Evolutionary conservation across 1,140 invertebrate species (phyloP).

Genomic region (Matsumurasca onukii): DNA sequence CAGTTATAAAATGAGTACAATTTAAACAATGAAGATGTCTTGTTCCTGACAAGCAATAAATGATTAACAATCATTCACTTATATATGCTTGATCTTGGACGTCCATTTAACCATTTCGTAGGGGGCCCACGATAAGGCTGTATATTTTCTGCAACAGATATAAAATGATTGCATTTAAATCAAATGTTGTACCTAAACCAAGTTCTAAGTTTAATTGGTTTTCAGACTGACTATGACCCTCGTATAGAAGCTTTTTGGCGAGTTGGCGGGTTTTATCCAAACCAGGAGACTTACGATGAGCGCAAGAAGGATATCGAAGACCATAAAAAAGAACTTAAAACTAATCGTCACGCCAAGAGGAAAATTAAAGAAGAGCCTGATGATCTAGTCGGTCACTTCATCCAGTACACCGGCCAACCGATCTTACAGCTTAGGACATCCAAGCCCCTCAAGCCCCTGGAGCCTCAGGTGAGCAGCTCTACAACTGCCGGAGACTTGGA

Average conservation of each 20-base stretch:
- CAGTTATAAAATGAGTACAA: too few species aligned
- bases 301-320: slow-evolving; percentile 35
- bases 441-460: slow-evolving; percentile 61
- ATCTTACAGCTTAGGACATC: slow-evolving; percentile 62
- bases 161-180: too few species aligned
- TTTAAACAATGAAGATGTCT: too few species aligned
- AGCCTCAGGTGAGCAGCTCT: background rate
- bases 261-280: slow-evolving; percentile 64
- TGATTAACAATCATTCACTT: too few species aligned
- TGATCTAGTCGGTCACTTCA: slow-evolving; percentile 58
- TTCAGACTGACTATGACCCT: slow-evolving; percentile 67
- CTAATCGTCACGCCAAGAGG: slow-evolving; percentile 18
- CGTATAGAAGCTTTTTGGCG: slow-evolving; percentile 79
- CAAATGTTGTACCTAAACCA: too few species aligned
- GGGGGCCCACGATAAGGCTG: too few species aligned
- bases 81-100: too few species aligned
- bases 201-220: too few species aligned
- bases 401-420: slow-evolving; percentile 68
- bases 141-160: too few species aligned
- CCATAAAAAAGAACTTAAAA: slow-evolving; percentile 45
- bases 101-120: too few species aligned
- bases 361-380: slow-evolving; percentile 45
- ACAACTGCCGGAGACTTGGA: slow-evolving; percentile 45
- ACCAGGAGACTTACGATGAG: slow-evolving; percentile 41
- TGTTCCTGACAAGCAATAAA: too few species aligned